phyloP scores from a whole-genome alignment of 92 coral and sea anemone species.

The Diadumene lineata region DNA sequence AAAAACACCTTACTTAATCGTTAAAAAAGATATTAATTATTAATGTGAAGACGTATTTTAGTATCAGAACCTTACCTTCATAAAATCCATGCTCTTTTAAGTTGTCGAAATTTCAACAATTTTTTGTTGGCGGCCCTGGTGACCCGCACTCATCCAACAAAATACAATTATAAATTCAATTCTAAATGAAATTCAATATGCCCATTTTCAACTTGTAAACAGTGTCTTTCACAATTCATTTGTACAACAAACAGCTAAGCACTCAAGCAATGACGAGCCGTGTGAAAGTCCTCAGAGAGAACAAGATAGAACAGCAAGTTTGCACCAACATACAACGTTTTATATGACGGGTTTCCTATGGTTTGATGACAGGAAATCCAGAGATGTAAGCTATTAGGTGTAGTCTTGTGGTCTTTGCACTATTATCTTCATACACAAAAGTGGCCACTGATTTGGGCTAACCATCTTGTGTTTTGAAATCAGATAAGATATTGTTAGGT shows the following conservation, averaged over 20 bases:
- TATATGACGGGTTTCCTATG: conserved; percentile 8
- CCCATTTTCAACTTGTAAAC: conserved; percentile 21
- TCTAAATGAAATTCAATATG: conserved; percentile 20
- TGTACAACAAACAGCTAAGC: neutral
- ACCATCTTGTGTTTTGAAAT: neutral
- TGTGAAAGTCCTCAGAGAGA: neutral
- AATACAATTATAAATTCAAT: neutral
- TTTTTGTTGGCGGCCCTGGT: conserved; percentile 19
- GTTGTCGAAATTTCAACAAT: neutral
- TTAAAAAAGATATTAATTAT: no score
- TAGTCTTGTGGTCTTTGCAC: neutral
- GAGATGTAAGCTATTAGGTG: conserved; percentile 4
- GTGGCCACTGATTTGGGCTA: no score
- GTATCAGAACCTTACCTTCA: neutral
- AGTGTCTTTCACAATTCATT: conserved; percentile 8
- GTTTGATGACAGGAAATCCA: neutral
- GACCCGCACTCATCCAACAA: neutral
- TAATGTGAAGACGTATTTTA: neutral
- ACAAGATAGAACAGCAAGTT: neutral
- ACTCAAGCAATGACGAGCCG: neutral
- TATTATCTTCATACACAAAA: neutral
- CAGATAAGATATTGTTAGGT: neutral
- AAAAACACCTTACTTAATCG: neutral
- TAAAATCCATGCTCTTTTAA: neutral
- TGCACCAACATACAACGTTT: neutral